These are phyloP conservation scores for Panagrolaimus sp. DNA, from an alignment of 1,140 invertebrate genomes.

Conservation along the genomic window DNA sequence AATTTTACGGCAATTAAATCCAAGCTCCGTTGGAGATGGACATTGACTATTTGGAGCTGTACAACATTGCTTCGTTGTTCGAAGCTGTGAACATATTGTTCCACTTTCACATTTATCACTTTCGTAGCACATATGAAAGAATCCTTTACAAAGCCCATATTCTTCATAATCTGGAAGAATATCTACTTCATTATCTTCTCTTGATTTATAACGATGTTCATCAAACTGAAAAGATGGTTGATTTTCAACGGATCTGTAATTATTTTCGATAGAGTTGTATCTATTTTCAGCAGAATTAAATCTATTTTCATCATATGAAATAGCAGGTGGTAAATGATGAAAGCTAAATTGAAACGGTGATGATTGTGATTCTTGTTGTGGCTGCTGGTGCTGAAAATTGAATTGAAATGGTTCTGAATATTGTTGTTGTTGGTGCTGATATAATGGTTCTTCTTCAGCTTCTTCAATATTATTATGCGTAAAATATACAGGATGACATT, in stretches of 20 bases:
- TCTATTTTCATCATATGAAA: neutral
- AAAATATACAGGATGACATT: neutral
- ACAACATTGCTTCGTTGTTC: neutral
- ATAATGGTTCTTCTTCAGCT: neutral
- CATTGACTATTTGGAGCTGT: neutral
- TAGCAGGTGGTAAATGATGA: neutral
- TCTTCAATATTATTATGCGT: neutral
- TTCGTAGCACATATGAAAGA: neutral
- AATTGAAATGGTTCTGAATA: too few species aligned
- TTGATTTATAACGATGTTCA: too few species aligned
- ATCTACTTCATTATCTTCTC: too few species aligned
- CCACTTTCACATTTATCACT: neutral
- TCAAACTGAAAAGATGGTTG: too few species aligned
- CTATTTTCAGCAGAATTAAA: neutral
- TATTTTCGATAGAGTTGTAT: neutral
- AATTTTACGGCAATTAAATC: neutral
- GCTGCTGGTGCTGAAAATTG: too few species aligned
- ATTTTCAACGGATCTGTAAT: too few species aligned
- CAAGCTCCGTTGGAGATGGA: neutral
- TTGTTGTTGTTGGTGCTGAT: too few species aligned
- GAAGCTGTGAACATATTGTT: neutral
- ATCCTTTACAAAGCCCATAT: neutral
- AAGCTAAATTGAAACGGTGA: neutral
- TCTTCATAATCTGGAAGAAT: neutral
- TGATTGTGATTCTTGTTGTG: too few species aligned